Evolutionary conservation across 2,113 vertebrate species (phyloP).

Genomic region (Scomber colias): DNA sequence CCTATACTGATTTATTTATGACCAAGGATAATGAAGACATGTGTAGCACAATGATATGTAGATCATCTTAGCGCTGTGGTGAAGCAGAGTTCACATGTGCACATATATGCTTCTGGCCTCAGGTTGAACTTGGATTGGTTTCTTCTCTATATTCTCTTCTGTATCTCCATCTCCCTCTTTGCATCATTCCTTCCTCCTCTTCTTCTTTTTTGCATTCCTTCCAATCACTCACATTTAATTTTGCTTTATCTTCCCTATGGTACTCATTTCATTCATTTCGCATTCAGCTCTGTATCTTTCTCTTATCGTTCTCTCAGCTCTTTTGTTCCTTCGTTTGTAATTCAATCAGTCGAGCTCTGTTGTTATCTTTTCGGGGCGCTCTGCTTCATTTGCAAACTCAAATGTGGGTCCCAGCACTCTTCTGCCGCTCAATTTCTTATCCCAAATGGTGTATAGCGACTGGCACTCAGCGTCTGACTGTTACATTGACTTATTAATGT

Average conservation of each 20-base stretch:
- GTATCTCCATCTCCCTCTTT: neutral
- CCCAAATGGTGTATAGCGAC: neutral
- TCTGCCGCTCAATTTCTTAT: slow-evolving; percentile 11
- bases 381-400: slow-evolving; percentile 15
- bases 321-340: slow-evolving; percentile 36
- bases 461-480: neutral
- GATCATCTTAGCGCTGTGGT: neutral
- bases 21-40: slow-evolving; percentile 52
- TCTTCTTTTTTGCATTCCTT: slow-evolving; percentile 1
- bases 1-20: slow-evolving; percentile 60
- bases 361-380: slow-evolving; percentile 14
- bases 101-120: slow-evolving; percentile 14
- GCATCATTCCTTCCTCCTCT: neutral
- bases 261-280: neutral
- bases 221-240: neutral
- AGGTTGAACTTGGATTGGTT: slow-evolving; percentile 6
- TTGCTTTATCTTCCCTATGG: neutral
- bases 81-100: slow-evolving; percentile 12
- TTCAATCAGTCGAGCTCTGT: slow-evolving; percentile 11
- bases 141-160: neutral
- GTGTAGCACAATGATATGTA: slow-evolving; percentile 14
- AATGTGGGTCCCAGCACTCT: neutral
- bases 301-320: slow-evolving; percentile 7
- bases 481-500: neutral
- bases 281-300: neutral